Evolutionary conservation across 2,113 vertebrate genomes (phyloP).

Genomic region (Ciconia stormi): DNA sequence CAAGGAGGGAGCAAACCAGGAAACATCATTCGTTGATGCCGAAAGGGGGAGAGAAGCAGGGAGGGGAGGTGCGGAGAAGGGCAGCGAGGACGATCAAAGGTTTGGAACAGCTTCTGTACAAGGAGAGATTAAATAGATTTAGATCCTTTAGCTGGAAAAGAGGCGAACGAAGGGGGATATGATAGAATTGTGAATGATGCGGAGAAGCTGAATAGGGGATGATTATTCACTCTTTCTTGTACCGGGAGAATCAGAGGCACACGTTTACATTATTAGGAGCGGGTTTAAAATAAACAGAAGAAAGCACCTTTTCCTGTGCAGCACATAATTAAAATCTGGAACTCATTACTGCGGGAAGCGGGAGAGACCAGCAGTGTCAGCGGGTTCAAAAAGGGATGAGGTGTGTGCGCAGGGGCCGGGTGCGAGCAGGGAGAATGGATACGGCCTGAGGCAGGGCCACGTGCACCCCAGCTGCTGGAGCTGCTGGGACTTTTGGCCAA

Average conservation of each 20-base stretch:
- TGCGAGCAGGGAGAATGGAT: not conserved
- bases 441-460: accelerated
- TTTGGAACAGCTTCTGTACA: constrained; percentile 30
- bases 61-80: not conserved
- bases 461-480: not conserved
- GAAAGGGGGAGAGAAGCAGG: not conserved
- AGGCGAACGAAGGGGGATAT: not conserved
- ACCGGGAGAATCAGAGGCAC: not conserved
- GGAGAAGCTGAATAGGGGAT: constrained; percentile 7
- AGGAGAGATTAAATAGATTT: constrained; percentile 60
- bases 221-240: constrained; percentile 26
- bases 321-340: constrained; percentile 56
- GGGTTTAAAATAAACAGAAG: constrained; percentile 56
- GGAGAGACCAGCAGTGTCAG: not conserved
- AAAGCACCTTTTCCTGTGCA: constrained; percentile 34
- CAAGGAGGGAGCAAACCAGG: not conserved
- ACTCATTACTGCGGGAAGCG: not conserved
- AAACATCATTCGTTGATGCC: not conserved
- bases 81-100: constrained; percentile 27
- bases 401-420: not conserved
- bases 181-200: constrained; percentile 21
- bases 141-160: constrained; percentile 41
- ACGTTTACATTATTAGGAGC: constrained; percentile 17
- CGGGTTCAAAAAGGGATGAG: not conserved
- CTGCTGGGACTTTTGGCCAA: accelerated